Conservation (phyloP, 1,140 invertebrate genomes). For the Drosophila gunungcola region DNA sequence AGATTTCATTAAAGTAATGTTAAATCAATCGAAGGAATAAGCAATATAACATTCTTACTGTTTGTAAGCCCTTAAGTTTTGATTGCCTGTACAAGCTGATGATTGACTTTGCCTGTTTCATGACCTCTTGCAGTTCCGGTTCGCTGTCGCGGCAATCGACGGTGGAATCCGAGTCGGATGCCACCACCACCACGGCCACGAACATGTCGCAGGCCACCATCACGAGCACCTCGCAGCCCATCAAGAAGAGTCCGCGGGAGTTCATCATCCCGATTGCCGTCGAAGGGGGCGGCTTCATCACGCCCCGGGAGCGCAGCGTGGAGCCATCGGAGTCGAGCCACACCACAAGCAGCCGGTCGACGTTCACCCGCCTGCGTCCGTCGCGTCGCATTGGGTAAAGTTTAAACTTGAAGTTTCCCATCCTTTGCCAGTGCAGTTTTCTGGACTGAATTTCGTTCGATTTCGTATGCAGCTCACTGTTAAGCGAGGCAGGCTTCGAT, state of each 20-base stretch:
- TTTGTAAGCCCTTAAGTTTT: neutral
- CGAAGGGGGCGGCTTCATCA: slow-evolving; percentile 94
- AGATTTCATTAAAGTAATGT: too few relatives aligned
- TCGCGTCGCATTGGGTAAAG: slow-evolving; percentile 75
- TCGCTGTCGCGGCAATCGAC: slow-evolving; percentile 89
- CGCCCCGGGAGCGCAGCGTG: slow-evolving; percentile 90
- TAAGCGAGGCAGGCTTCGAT: slow-evolving; percentile 90
- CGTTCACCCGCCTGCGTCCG: slow-evolving; percentile 75
- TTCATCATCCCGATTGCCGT: slow-evolving; percentile 96
- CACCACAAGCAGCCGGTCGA: slow-evolving; percentile 84
- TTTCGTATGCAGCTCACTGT: slow-evolving; percentile 86
- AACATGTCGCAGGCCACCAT: slow-evolving; percentile 77
- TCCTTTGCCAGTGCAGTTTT: neutral
- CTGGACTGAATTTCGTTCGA: slow-evolving; percentile 12
- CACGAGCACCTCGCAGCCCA: slow-evolving; percentile 88
- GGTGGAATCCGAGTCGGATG: slow-evolving; percentile 89
- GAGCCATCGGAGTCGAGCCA: slow-evolving; percentile 89
- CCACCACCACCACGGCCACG: slow-evolving; percentile 85
- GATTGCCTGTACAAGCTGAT: slow-evolving; percentile 1
- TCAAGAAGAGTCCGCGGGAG: slow-evolving; percentile 94
- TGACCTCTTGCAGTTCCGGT: slow-evolving; percentile 64
- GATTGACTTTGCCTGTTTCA: slow-evolving; percentile 4
- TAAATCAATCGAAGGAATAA: too few relatives aligned
- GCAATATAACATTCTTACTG: too few relatives aligned
- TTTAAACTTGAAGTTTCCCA: neutral